A percentile compares a stretch with the other conserved stretches of the same genome.
These are phyloP conservation scores for Phorcus lineatus DNA, from an alignment of 2,888 invertebrate genomes.

Conservation along the genomic window DNA sequence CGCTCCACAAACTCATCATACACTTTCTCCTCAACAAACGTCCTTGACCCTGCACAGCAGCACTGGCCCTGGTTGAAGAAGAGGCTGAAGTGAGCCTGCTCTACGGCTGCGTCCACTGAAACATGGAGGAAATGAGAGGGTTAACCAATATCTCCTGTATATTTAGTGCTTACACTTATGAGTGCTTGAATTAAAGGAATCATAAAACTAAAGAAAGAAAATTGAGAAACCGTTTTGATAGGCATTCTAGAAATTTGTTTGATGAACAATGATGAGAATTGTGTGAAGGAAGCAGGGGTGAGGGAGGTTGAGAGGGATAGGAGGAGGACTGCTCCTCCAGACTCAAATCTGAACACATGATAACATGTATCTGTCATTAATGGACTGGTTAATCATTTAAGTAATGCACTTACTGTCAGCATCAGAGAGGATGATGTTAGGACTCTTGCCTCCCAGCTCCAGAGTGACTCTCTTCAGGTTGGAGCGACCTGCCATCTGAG, in stretches of 20 bases:
- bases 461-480: slow-evolving; percentile 91
- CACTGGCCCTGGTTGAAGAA: slow-evolving; percentile 97
- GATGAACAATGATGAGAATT: no score
- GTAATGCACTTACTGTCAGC: slow-evolving; percentile 79
- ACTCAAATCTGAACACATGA: no score
- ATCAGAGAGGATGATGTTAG: slow-evolving; percentile 91
- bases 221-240: no score
- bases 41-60: slow-evolving; percentile 93
- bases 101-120: slow-evolving; percentile 70
- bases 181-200: no score
- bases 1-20: slow-evolving; percentile 92
- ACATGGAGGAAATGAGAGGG: slow-evolving; percentile 5
- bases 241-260: no score
- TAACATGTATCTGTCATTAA: no score
- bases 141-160: no score
- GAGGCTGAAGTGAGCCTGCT: slow-evolving; percentile 83
- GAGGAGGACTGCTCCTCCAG: no score
- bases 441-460: slow-evolving; percentile 96
- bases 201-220: no score
- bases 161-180: no score
- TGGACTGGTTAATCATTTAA: background rate
- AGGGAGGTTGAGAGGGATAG: no score
- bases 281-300: no score
- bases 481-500: slow-evolving; percentile 83
- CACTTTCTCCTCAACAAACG: slow-evolving; percentile 90